These are phyloP conservation scores for Orthosia gracilis DNA, from an alignment of 2,888 invertebrate species.

Conservation along the genomic window DNA sequence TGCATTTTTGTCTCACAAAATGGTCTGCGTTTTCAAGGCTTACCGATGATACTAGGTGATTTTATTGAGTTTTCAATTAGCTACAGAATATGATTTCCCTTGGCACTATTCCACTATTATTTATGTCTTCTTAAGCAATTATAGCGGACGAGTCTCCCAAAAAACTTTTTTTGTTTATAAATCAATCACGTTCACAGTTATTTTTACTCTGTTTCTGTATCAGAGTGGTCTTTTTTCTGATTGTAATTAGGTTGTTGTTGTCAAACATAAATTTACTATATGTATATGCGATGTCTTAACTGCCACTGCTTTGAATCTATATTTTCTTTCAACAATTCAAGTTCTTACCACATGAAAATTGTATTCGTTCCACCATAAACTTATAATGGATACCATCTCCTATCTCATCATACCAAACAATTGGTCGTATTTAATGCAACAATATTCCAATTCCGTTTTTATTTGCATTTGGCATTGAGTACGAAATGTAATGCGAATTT, in stretches of 20 bases:
- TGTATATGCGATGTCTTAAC: not conserved
- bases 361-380: constrained; percentile 15
- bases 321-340: not conserved
- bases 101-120: constrained; percentile 18
- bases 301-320: not conserved
- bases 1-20: constrained; percentile 10
- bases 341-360: not conserved
- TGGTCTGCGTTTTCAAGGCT: constrained; percentile 16
- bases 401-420: constrained; percentile 33
- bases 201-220: not conserved
- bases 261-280: not conserved
- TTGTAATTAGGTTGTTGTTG: too few relatives aligned
- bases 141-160: too few relatives aligned
- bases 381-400: constrained; percentile 39
- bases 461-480: constrained; percentile 65
- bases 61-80: constrained; percentile 27
- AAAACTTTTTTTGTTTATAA: not conserved
- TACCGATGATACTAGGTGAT: constrained; percentile 12
- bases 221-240: not conserved
- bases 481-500: constrained; percentile 36
- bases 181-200: not conserved
- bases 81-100: constrained; percentile 10
- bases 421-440: constrained; percentile 37
- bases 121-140: not conserved
- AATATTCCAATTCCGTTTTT: constrained; percentile 43